Base-by-base conservation (phyloP, 2,113 vertebrate species). In the Ondatra zibethicus region DNA sequence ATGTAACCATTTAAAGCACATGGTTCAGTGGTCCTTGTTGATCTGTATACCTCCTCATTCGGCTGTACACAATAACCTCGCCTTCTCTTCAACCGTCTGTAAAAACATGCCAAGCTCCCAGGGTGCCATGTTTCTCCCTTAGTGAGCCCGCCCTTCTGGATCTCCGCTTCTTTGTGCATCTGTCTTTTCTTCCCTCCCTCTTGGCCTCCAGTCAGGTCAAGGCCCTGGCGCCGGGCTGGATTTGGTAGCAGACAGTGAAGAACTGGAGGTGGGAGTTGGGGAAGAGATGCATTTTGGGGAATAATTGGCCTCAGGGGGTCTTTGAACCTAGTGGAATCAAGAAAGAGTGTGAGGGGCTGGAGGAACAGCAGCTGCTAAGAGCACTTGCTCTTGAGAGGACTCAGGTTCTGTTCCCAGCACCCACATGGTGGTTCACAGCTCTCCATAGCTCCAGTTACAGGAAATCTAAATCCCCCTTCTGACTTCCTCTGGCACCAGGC, bases 81-180 rank as follows among this genome's bases (percentile, higher is more conserved):
- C 70, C 70, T 23, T 29, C 55, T 84, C 6, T 82, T 27, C 23
- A 39, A 8, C n/a, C 27, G 0, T 42, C 3, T 16, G 9, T 61
- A 42, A 61, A 61, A 82, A 16, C 23, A 27, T 0, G 25, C 55
- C 17, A n/a, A 63, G 25, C 12, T 42, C 25, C n/a, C 13, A 42
- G 12, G 55, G 25, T 39, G 3, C 36, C n/a, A 1, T 61, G 81
- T 29, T 16, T 82, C 80, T 61, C 27, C 81, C 27, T 42, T 27
- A 42, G 23, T 0, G 5, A 4, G 55, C 25, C 13, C 25, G 1
- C 25, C 4, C 39, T 14, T 1, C 23, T 2, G 39, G 3, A 29
- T 82, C 80, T 61, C 25, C 0, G 4, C n/a, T 42, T 84, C 55
- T 63, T 7, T 16, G 13, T 42, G 55, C 29, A 3, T n/a, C 55